phyloP scores from a whole-genome alignment of 2,113 vertebrate genomes.

The Brachyhypopomus gauderio region DNA sequence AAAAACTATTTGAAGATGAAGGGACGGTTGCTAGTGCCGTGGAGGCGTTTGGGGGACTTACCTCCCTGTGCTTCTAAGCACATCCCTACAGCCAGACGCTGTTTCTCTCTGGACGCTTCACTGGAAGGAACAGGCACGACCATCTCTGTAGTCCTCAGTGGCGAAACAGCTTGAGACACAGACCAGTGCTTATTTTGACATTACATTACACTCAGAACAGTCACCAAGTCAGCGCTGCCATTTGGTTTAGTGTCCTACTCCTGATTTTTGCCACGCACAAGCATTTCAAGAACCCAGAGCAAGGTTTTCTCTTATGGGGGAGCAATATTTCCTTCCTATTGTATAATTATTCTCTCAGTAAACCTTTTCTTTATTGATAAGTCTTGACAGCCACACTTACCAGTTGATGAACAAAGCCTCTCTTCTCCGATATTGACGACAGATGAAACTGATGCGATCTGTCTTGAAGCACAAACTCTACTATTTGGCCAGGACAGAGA shows the following conservation, averaged over 20 bases:
- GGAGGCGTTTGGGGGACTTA: conserved; percentile 27
- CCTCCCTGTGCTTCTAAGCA: conserved; percentile 46
- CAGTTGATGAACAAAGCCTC: conserved; percentile 23
- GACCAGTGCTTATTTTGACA: background rate
- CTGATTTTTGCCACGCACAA: no score
- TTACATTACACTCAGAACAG: background rate
- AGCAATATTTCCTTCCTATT: background rate
- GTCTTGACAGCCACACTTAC: conserved; percentile 27
- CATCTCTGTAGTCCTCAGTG: background rate
- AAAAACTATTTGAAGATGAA: background rate
- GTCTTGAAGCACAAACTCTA: conserved; percentile 10
- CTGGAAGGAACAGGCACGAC: conserved; percentile 43
- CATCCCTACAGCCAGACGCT: conserved; percentile 4
- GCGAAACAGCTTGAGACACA: background rate
- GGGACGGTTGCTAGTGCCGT: background rate
- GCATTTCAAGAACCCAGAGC: background rate
- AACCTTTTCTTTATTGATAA: background rate
- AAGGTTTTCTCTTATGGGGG: background rate
- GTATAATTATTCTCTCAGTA: background rate
- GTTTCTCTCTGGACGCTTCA: conserved; percentile 23
- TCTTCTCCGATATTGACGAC: background rate
- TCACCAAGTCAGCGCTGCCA: no score
- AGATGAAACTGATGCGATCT: background rate
- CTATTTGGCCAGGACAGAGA: conserved; percentile 15
- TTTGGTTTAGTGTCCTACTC: background rate